Percentiles rank a stretch among this genome's conserved stretches.
These are phyloP conservation scores for Zele albiditarsus DNA, from an alignment of 2,888 invertebrate genomes.

Conservation along the genomic window DNA sequence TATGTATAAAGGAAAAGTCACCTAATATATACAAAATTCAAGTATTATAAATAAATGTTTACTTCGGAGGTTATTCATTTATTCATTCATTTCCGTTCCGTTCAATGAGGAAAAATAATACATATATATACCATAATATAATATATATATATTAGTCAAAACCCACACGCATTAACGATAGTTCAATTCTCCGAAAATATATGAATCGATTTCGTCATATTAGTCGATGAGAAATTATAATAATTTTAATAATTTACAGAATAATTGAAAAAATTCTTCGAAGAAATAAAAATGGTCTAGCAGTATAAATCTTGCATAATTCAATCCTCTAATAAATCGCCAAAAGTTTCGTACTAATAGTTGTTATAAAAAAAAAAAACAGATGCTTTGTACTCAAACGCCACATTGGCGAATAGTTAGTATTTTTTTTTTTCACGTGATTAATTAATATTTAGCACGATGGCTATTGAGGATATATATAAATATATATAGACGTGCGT, in stretches of 20 bases:
- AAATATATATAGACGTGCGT: conserved; percentile 63
- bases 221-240: not conserved
- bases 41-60: conserved; percentile 44
- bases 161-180: conserved; percentile 3
- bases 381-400: conserved; percentile 68
- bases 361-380: conserved; percentile 54
- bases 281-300: not conserved
- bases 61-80: conserved; percentile 19
- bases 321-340: conserved; percentile 15
- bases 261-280: not conserved
- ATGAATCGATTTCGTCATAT: not conserved
- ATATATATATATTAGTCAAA: conserved; percentile 9
- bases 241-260: conserved; percentile 25
- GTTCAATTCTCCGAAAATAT: not conserved
- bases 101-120: not conserved
- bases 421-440: conserved; percentile 47
- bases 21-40: conserved; percentile 63
- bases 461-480: conserved; percentile 53
- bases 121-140: not conserved
- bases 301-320: not conserved
- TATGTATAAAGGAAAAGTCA: conserved; percentile 50
- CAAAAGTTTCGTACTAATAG: conserved; percentile 46
- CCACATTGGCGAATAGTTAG: conserved; percentile 58
- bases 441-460: conserved; percentile 45
- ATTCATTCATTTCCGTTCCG: not conserved